Percentiles rank a stretch among this genome's conserved stretches.
Evolutionary conservation across 2,113 vertebrate genomes (phyloP).

Genomic region (Stercorarius parasiticus): DNA sequence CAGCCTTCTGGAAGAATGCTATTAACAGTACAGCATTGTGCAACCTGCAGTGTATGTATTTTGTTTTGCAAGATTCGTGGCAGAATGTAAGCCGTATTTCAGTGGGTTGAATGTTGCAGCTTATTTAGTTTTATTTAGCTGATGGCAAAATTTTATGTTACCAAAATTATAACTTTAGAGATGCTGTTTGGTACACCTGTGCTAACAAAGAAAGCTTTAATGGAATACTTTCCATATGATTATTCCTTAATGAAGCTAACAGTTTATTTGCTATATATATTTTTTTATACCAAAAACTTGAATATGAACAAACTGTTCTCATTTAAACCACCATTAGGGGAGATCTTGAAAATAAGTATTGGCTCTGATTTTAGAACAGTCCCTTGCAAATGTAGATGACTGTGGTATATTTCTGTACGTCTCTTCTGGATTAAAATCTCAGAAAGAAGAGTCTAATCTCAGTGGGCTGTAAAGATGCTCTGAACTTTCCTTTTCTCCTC

Average conservation of each 20-base stretch:
- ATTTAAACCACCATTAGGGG: not conserved
- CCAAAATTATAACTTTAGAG: not conserved
- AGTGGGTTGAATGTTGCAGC: not conserved
- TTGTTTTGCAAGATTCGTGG: not conserved
- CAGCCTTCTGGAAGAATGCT: not conserved
- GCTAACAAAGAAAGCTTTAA: not conserved
- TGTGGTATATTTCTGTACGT: not conserved
- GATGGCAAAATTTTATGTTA: not conserved
- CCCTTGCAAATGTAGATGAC: not conserved
- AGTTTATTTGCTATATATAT: not conserved
- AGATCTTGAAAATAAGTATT: not conserved
- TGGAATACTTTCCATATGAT: not conserved
- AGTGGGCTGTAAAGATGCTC: not conserved
- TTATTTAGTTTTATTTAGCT: not conserved
- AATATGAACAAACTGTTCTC: not conserved
- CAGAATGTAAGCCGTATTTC: not conserved
- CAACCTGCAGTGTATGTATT: not conserved
- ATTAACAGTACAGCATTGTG: not conserved
- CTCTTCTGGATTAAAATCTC: not conserved
- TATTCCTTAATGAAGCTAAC: not conserved
- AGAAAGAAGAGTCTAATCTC: not conserved
- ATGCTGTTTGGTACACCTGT: not conserved
- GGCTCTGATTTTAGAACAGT: not conserved
- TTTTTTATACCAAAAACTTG: not conserved
- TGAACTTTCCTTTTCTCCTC: not conserved